Base-by-base conservation (phyloP, 2,888 invertebrate species). In the Pogonocherus hispidulus region DNA sequence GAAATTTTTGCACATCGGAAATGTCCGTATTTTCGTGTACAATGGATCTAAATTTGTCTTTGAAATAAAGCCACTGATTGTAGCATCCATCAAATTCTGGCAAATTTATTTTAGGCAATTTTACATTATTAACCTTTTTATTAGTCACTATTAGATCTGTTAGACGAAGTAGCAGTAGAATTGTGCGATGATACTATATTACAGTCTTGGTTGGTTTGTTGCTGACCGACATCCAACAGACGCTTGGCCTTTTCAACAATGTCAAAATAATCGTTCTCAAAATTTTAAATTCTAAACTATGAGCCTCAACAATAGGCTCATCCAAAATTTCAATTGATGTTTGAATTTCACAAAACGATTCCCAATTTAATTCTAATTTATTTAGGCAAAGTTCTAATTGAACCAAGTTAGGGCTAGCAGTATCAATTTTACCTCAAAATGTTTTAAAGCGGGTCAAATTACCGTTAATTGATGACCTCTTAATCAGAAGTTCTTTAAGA, bases 1-100 rank as follows among this genome's bases (percentile, higher is more conserved):
- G 51, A 19, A 35, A 62, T 51, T 41, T 52, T 35, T 49, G 62
- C 20, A 62, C 35, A 37, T 62, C 37, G 4, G 46, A 44, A 23
- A 57, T 22, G 11, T 14, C 18, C 3, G 37, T 23, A n/a, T n/a
- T n/a, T n/a, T n/a, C n/a, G n/a, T n/a, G n/a, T n/a, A n/a, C n/a
- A n/a, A n/a, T n/a, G n/a, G 23, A 46, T 3, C 23, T 44, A 46
- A 23, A 51, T 32, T 8, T 32, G 32, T 2, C 32, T 32, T 32
- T 32, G 11, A 32, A 32, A 9, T 32, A 32, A 32, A 32, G 32
- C 32, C 32, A 32, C 3, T 32, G 32, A 32, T 11, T 32, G 9
- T 32, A 32, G 32, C 32, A 32, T 11, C 32, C 32, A 11, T 32
- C 32, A 32, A 32, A 32, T 8, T 11, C 11, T 32, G 32, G 32